These are phyloP conservation scores for Setophaga petechia DNA, from an alignment of 2,113 vertebrate genomes.

Conservation along the genomic window DNA sequence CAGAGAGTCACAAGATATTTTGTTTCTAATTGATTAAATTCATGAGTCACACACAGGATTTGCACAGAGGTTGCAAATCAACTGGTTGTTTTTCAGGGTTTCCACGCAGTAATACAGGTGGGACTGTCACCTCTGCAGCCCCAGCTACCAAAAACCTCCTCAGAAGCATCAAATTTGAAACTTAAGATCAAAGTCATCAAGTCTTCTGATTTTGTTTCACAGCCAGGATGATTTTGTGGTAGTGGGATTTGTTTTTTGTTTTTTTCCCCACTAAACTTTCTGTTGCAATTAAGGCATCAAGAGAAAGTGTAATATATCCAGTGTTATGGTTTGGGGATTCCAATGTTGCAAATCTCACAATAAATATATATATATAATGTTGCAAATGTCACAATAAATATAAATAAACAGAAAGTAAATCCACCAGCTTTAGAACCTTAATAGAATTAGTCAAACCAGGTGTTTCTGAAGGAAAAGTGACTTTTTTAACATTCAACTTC, in stretches of 20 bases:
- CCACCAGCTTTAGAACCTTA: neutral
- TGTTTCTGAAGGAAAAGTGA: neutral
- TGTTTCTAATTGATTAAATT: slow-evolving; percentile 41
- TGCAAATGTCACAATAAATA: neutral
- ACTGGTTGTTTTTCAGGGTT: neutral
- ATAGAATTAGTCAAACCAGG: neutral
- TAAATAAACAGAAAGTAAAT: neutral
- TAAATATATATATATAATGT: neutral
- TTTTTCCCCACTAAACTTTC: neutral
- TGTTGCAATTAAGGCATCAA: neutral
- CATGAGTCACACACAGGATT: slow-evolving; percentile 26
- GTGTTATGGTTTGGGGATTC: neutral
- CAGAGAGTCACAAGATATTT: slow-evolving; percentile 36
- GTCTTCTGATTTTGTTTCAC: neutral
- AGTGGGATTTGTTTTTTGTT: neutral
- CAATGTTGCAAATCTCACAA: neutral
- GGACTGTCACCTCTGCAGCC: neutral
- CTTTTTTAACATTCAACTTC: neutral
- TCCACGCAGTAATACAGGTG: neutral
- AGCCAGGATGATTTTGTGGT: neutral
- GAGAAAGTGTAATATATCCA: neutral
- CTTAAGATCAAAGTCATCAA: neutral
- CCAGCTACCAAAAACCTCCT: neutral
- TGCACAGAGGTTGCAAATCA: neutral
- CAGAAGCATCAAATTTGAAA: neutral